A percentile compares a stretch with the other conserved stretches of the same genome.
These are phyloP conservation scores for Drosophila pandora DNA, from an alignment of 1,140 invertebrate genomes.

Conservation along the genomic window DNA sequence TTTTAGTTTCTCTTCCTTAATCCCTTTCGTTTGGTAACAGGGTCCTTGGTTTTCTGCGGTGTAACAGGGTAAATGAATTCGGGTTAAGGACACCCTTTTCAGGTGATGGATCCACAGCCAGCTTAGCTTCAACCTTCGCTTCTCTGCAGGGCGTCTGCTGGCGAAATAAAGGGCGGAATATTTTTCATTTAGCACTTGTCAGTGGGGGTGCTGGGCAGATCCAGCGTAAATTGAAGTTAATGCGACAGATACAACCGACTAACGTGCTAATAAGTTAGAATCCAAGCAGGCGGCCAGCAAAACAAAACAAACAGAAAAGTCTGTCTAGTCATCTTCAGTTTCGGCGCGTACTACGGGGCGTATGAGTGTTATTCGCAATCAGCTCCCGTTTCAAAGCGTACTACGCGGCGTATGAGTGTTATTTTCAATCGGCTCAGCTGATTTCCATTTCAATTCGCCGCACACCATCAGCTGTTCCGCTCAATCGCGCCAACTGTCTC, in stretches of 20 bases:
- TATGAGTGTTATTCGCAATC: conserved; percentile 41
- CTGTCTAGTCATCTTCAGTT: conserved; percentile 21
- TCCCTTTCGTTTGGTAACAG: too few relatives aligned
- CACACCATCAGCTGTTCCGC: conserved; percentile 65
- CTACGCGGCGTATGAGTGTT: conserved; percentile 54
- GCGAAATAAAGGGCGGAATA: conserved; percentile 27
- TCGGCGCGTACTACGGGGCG: conserved; percentile 25
- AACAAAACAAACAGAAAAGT: conserved; percentile 25
- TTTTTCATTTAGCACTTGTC: conserved; percentile 42
- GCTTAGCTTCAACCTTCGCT: conserved; percentile 22
- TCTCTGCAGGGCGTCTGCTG: conserved; percentile 13
- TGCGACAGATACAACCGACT: conserved; percentile 27
- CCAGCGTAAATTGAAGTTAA: conserved; percentile 42
- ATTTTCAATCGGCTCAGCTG: conserved; percentile 48
- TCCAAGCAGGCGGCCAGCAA: conserved; percentile 1
- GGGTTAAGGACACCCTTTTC: conserved; percentile 32
- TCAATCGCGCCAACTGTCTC: not conserved
- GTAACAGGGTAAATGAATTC: conserved; percentile 3
- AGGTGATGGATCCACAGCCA: conserved; percentile 3
- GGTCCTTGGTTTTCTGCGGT: conserved; percentile 10
- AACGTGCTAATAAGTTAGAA: conserved; percentile 52
- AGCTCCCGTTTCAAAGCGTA: conserved; percentile 29
- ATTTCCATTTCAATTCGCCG: conserved; percentile 67
- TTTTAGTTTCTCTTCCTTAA: too few relatives aligned
- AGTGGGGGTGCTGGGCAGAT: conserved; percentile 6